Conservation (phyloP, 2,797 vertebrate genomes). For the Spinibarbus caldwelli region DNA sequence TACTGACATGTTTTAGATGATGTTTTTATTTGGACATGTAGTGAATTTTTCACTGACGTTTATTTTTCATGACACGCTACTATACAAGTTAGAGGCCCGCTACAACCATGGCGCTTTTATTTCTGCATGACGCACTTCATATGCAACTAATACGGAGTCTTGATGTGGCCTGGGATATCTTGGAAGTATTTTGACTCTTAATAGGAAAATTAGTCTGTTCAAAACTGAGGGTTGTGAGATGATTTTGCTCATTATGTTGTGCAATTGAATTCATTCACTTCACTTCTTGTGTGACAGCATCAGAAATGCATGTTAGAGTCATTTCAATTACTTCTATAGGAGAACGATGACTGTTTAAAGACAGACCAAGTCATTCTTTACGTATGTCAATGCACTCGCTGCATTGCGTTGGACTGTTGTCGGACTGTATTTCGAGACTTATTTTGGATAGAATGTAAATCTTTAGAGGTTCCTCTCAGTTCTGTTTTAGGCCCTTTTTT, state of each 20-base stretch:
- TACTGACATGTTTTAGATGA: constrained; percentile 38
- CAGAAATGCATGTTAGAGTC: background rate
- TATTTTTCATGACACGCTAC: background rate
- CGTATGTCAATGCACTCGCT: background rate
- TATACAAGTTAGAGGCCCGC: constrained; percentile 4
- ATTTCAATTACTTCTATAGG: background rate
- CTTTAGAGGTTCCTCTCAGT: background rate
- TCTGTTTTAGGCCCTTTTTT: background rate
- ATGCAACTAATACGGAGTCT: background rate
- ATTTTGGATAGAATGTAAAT: constrained; percentile 22
- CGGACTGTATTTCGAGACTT: constrained; percentile 6
- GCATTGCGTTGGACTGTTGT: constrained; percentile 15
- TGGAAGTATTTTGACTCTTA: background rate
- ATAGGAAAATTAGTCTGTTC: background rate
- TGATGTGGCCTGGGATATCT: background rate
- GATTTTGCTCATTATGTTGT: background rate
- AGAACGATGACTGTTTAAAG: background rate
- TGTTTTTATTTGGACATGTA: constrained; percentile 42
- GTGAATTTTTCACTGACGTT: constrained; percentile 13
- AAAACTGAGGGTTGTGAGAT: background rate
- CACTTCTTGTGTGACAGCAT: background rate
- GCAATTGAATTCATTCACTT: background rate
- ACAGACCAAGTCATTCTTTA: background rate
- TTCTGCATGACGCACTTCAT: constrained; percentile 21
- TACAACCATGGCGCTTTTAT: constrained; percentile 13